These are phyloP conservation scores for Melinaea marsaeus DNA, from an alignment of 2,888 invertebrate genomes.

Conservation along the genomic window DNA sequence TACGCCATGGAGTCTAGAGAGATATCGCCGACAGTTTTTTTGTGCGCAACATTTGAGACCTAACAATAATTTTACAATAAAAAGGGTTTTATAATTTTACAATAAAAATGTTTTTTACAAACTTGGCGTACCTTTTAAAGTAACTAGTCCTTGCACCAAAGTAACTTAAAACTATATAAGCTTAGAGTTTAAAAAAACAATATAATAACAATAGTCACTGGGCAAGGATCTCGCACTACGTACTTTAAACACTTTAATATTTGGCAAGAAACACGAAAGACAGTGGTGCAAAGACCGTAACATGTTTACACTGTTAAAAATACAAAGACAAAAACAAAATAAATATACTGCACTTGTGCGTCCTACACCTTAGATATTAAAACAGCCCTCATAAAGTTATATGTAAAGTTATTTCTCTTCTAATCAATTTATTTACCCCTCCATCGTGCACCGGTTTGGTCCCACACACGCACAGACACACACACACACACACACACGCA, in stretches of 20 bases:
- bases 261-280: conserved; percentile 37
- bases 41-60: conserved; percentile 57
- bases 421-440: conserved; percentile 44
- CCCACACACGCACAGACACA: conserved; percentile 41
- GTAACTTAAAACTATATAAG: conserved; percentile 23
- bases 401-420: conserved; percentile 32
- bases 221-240: conserved; percentile 1
- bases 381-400: conserved; percentile 52
- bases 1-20: conserved; percentile 59
- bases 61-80: conserved; percentile 17
- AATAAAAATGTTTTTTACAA: conserved; percentile 5
- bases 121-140: conserved; percentile 18
- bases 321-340: conserved; percentile 37
- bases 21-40: conserved; percentile 53
- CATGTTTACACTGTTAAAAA: conserved; percentile 33
- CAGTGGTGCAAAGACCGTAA: conserved; percentile 41
- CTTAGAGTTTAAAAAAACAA: conserved; percentile 15
- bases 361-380: conserved; percentile 52
- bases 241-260: conserved; percentile 13
- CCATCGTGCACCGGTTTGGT: conserved; percentile 72
- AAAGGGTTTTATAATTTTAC: background rate
- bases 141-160: conserved; percentile 25
- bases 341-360: conserved; percentile 39
- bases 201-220: background rate
- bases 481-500: too few relatives aligned